These are phyloP conservation scores for Chelon labrosus DNA, from an alignment of 2,797 vertebrate species.

Conservation along the genomic window DNA sequence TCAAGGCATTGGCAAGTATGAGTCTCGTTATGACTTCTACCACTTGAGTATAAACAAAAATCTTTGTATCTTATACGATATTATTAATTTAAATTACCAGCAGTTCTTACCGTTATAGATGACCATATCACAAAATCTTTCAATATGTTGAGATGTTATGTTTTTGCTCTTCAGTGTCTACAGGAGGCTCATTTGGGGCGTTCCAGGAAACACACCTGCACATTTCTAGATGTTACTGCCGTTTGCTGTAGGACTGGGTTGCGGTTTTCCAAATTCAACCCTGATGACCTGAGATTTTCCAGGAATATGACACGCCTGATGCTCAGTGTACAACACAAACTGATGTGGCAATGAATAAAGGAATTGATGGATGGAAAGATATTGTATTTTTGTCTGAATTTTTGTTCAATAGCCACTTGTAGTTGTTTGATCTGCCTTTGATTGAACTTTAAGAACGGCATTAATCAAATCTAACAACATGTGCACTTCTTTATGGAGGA, in stretches of 20 bases:
- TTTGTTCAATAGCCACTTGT: slow-evolving; percentile 21
- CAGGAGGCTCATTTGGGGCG: slow-evolving; percentile 36
- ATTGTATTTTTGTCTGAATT: slow-evolving; percentile 45
- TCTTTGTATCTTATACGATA: not conserved
- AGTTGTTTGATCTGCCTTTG: too few relatives aligned
- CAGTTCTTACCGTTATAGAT: too few relatives aligned
- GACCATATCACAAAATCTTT: not conserved
- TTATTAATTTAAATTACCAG: too few relatives aligned
- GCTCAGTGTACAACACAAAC: slow-evolving; percentile 56
- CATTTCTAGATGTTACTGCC: slow-evolving; percentile 45
- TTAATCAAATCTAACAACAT: not conserved
- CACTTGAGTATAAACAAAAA: not conserved
- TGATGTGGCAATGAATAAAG: slow-evolving; percentile 67
- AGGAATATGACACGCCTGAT: slow-evolving; percentile 22
- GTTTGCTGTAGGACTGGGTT: slow-evolving; percentile 31
- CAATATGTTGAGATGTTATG: slow-evolving; percentile 11
- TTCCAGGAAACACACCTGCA: slow-evolving; percentile 37
- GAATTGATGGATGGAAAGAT: slow-evolving; percentile 46
- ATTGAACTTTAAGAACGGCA: not conserved
- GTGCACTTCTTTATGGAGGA: too few relatives aligned
- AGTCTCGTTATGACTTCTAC: slow-evolving; percentile 15
- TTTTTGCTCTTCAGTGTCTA: slow-evolving; percentile 50
- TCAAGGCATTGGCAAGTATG: slow-evolving; percentile 62
- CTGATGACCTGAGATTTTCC: slow-evolving; percentile 38
- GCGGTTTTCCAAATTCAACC: slow-evolving; percentile 21